These are phyloP conservation scores for Drosophila subsilvestris DNA, from an alignment of 2,888 invertebrate species.

Conservation along the genomic window DNA sequence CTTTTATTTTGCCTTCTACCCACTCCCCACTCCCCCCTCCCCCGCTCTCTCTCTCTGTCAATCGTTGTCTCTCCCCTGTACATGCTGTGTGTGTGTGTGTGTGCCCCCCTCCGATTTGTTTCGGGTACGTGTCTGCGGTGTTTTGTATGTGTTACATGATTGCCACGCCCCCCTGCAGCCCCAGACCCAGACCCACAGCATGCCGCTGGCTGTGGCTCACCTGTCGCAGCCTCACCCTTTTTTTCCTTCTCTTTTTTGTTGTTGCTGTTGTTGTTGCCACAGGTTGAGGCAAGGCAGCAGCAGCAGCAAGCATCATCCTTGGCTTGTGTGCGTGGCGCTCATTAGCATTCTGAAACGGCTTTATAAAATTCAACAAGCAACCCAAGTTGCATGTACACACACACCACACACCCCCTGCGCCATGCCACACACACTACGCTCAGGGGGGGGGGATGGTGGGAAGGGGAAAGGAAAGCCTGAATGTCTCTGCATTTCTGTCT, in stretches of 20 bases:
- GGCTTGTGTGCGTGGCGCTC: slow-evolving; percentile 77
- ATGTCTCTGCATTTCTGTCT: slow-evolving; percentile 35
- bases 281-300: slow-evolving; percentile 12
- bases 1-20: slow-evolving; percentile 77
- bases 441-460: not conserved
- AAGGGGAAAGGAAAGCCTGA: slow-evolving; percentile 13
- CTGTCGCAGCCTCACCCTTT: slow-evolving; percentile 31
- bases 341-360: slow-evolving; percentile 81
- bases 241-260: slow-evolving; percentile 4
- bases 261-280: not conserved
- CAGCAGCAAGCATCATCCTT: slow-evolving; percentile 49
- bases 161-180: slow-evolving; percentile 57
- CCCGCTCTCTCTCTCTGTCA: slow-evolving; percentile 10
- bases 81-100: not conserved
- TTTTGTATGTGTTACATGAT: slow-evolving; percentile 72
- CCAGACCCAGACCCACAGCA: not conserved
- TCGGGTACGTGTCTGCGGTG: slow-evolving; percentile 73
- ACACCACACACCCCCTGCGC: slow-evolving; percentile 45
- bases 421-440: not conserved
- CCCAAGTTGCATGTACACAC: slow-evolving; percentile 51
- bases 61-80: slow-evolving; percentile 1
- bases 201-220: slow-evolving; percentile 24
- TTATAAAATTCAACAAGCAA: slow-evolving; percentile 80
- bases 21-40: too few relatives aligned
- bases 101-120: slow-evolving; percentile 25